A percentile compares a stretch with the other conserved stretches of the same genome.
Evolutionary conservation across 2,797 vertebrate genomes (phyloP).

Genomic region (Amazonetta brasiliensis): DNA sequence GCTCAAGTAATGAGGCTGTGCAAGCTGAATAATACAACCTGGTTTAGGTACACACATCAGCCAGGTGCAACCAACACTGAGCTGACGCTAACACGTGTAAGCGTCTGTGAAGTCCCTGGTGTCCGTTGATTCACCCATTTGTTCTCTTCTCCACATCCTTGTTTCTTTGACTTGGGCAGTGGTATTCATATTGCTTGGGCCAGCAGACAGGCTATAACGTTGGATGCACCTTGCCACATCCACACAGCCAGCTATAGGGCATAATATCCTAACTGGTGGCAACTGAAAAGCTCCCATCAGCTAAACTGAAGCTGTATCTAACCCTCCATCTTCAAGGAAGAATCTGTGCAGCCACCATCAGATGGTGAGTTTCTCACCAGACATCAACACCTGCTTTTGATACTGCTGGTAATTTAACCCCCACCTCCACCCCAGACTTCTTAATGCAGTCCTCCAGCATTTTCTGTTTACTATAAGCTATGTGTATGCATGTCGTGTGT

Average conservation of each 20-base stretch:
- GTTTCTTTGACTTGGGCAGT: not conserved
- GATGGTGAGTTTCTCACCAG: not conserved
- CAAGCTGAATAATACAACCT: not conserved
- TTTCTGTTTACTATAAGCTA: not conserved
- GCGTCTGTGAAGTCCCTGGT: not conserved
- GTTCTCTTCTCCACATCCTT: too few species aligned
- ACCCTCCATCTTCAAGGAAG: not conserved
- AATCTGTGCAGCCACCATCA: not conserved
- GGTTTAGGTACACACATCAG: not conserved
- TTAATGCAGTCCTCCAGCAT: not conserved
- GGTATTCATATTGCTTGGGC: rapidly evolving
- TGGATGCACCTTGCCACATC: not conserved
- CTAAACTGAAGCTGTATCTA: not conserved
- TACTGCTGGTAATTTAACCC: not conserved
- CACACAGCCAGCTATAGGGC: not conserved
- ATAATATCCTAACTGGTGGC: not conserved
- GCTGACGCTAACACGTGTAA: not conserved
- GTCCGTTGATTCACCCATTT: not conserved
- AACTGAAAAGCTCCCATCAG: not conserved
- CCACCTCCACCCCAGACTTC: not conserved
- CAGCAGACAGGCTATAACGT: not conserved
- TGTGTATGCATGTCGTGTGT: not conserved
- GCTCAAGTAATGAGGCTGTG: not conserved
- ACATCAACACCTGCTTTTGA: not conserved
- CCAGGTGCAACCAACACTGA: not conserved